Percentiles rank a stretch among this genome's conserved stretches.
Conservation (phyloP, 1,140 invertebrate species). For the Orius laevigatus region DNA sequence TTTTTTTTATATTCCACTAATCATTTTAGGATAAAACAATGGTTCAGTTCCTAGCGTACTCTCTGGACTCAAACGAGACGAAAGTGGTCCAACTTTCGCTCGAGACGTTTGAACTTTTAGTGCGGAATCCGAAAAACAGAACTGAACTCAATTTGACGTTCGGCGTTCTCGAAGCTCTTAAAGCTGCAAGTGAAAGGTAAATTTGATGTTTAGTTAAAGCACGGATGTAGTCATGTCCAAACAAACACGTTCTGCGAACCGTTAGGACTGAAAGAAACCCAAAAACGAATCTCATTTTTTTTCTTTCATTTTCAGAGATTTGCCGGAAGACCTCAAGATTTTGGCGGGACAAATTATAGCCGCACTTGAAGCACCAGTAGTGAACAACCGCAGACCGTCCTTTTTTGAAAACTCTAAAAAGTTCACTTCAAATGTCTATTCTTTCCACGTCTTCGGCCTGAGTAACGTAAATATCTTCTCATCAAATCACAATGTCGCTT, state of each 20-base stretch:
- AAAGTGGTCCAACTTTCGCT: constrained; percentile 9
- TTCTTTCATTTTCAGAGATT: no score
- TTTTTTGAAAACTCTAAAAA: neutral
- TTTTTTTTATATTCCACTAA: no score
- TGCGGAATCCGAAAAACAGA: constrained; percentile 1
- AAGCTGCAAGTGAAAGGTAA: constrained; percentile 9
- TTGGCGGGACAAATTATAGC: no score
- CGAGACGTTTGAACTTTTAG: constrained; percentile 10
- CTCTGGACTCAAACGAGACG: constrained; percentile 11
- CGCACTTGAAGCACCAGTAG: no score
- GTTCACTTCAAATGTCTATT: constrained; percentile 7
- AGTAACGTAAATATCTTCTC: constrained; percentile 5
- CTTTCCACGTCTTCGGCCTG: constrained; percentile 14
- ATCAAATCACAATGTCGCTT: neutral
- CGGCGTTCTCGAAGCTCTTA: constrained; percentile 10
- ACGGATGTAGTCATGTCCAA: no score
- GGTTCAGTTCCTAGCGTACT: constrained; percentile 14
- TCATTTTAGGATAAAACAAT: constrained; percentile 14
- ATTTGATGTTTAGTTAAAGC: no score
- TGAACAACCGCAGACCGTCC: no score
- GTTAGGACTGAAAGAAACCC: no score
- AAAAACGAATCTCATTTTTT: no score
- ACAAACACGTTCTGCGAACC: no score
- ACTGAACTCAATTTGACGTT: constrained; percentile 4
- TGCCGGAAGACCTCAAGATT: no score